Percentiles rank a stretch among this genome's conserved stretches.
Evolutionary conservation across 2,797 vertebrate genomes (phyloP).

Genomic region (Passerculus sandwichensis): DNA sequence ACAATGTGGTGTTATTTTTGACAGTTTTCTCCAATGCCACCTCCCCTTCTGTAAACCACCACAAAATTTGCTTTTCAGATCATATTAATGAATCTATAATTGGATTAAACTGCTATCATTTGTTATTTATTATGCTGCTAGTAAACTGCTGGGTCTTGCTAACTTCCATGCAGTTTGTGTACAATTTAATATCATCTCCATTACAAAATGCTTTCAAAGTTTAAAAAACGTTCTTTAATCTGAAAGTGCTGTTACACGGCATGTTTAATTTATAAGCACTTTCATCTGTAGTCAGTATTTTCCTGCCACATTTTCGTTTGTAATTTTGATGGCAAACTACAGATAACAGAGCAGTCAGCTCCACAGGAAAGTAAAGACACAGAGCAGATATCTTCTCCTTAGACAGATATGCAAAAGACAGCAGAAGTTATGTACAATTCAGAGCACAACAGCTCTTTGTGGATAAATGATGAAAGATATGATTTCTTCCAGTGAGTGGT

Average conservation of each 20-base stretch:
- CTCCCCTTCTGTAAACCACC: background rate
- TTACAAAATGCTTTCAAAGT: constrained; percentile 41
- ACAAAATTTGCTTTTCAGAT: background rate
- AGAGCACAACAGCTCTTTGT: background rate
- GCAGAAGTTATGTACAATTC: background rate
- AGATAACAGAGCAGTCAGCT: background rate
- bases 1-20: background rate
- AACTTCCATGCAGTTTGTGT: background rate
- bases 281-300: constrained; percentile 5
- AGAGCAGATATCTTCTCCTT: background rate
- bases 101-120: background rate
- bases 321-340: constrained; percentile 1
- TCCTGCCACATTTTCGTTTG: background rate
- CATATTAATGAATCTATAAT: constrained; percentile 9
- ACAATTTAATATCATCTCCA: constrained; percentile 31
- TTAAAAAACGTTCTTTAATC: constrained; percentile 28
- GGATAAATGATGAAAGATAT: background rate
- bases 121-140: background rate
- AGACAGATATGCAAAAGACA: background rate
- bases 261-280: constrained; percentile 40
- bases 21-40: background rate
- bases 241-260: constrained; percentile 23
- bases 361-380: background rate
- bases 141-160: background rate
- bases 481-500: background rate